Base-by-base conservation (phyloP, 2,888 invertebrate species). In the Mechanitis messenoides region DNA sequence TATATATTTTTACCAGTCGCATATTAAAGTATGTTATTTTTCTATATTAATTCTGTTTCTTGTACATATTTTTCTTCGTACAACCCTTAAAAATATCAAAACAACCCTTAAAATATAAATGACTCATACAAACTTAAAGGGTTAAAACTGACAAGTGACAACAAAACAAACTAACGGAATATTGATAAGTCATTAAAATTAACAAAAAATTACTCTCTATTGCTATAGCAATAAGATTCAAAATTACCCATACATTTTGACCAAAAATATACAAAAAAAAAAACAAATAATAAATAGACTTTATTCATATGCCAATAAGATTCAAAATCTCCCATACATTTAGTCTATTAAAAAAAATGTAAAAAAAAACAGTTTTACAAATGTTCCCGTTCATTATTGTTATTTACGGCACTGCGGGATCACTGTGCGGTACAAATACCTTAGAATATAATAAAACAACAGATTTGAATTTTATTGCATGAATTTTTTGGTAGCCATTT, bases 341-440 rank as follows among this genome's bases (percentile, higher is more conserved):
- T 50, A 31, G 50, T 50, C 50, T 31, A 7, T 50, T 11, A 61
- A 66, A 63, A 64, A 50, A 47, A 46, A 60, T 55, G 50, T 7
- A 50, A 50, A 50, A 59, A 72, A 71, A 74, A 74, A 83, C 84
- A 79, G 83, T 84, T 85, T 79, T 76, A 88, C 89, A 86, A 87
- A 87, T 71, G 75, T 67, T 89, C 79, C 89, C 87, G 89, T 88
- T 86, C 72, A 78, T 78, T 75, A 79, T 77, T 79, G 78, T 79
- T 78, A 84, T 88, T 87, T 88, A 88, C 74, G 79, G 78, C 77
- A 65, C 74, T 82, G 74, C 78, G 84, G 84, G 84, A 71, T 72
- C 80, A 80, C 84, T 81, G 83, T 83, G 79, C 79, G 78, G 79
- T 73, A 74, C 69, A 75, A 79, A 75, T 50, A 50, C 31, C 31